These are phyloP conservation scores for Agrotis puta DNA, from an alignment of 2,888 invertebrate species.

Conservation along the genomic window DNA sequence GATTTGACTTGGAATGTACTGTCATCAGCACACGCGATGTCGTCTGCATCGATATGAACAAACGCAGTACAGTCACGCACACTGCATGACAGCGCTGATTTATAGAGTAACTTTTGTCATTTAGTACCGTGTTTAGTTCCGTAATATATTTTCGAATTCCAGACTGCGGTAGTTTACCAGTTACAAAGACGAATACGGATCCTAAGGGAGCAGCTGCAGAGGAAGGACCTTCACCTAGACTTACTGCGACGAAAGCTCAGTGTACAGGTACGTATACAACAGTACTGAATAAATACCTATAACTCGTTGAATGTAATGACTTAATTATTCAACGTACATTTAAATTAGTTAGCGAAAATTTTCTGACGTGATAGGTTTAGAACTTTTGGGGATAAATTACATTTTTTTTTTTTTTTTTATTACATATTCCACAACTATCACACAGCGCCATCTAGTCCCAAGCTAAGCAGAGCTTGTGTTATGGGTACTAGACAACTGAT, in stretches of 20 bases:
- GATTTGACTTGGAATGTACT: slow-evolving; percentile 36
- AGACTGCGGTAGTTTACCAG: slow-evolving; percentile 97
- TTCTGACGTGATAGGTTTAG: not conserved
- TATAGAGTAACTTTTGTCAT: slow-evolving; percentile 44
- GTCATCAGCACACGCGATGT: slow-evolving; percentile 52
- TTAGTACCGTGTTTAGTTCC: slow-evolving; percentile 28
- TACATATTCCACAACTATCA: too few relatives aligned
- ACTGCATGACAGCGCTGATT: slow-evolving; percentile 49
- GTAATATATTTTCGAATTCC: slow-evolving; percentile 63
- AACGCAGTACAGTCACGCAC: slow-evolving; percentile 52
- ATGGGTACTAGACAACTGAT: too few relatives aligned
- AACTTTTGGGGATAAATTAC: too few relatives aligned
- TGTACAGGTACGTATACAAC: slow-evolving; percentile 92
- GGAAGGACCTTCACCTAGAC: slow-evolving; percentile 97
- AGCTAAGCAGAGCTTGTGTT: too few relatives aligned
- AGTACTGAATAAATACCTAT: not conserved
- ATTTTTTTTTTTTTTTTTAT: too few relatives aligned
- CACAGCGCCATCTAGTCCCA: too few relatives aligned
- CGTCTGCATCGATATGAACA: slow-evolving; percentile 26
- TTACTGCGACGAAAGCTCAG: slow-evolving; percentile 96
- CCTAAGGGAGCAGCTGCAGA: slow-evolving; percentile 96
- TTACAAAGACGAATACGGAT: slow-evolving; percentile 96
- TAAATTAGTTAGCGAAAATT: not conserved
- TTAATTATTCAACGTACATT: not conserved
- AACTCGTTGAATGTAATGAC: not conserved